Conservation (phyloP, 2,113 vertebrate genomes). For the Otis tarda region DNA sequence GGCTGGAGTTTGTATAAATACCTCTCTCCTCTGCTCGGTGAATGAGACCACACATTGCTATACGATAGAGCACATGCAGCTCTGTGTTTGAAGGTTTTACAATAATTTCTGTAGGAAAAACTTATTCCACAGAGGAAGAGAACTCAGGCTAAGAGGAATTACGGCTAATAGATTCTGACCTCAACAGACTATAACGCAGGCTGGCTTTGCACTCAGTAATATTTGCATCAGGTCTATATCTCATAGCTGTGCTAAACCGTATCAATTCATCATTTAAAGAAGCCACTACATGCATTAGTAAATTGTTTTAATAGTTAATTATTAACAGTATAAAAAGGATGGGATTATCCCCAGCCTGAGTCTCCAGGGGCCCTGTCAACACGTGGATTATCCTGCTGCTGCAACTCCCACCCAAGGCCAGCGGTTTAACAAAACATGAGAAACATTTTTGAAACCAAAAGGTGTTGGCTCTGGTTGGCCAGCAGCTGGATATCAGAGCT, state of each 20-base stretch:
- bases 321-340: conserved; percentile 18
- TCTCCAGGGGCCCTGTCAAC: neutral
- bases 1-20: neutral
- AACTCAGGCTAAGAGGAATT: conserved; percentile 26
- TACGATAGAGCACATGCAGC: neutral
- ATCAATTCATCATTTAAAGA: conserved; percentile 47
- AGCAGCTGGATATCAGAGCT: neutral
- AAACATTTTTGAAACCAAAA: neutral
- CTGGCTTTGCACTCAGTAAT: conserved; percentile 24
- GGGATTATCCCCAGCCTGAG: neutral
- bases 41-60: neutral
- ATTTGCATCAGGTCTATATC: conserved; percentile 11
- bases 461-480: neutral
- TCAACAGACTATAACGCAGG: conserved; percentile 45
- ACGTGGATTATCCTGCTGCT: neutral
- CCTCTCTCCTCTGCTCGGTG: neutral
- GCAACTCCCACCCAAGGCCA: neutral
- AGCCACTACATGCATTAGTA: conserved; percentile 54
- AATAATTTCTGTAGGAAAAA: conserved; percentile 22
- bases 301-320: conserved; percentile 63
- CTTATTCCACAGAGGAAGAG: neutral
- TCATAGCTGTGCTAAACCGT: conserved; percentile 9
- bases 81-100: neutral
- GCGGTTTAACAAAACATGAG: neutral
- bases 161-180: conserved; percentile 60